phyloP scores from a whole-genome alignment of 2,113 vertebrate species.

The Scytalopus superciliaris region DNA sequence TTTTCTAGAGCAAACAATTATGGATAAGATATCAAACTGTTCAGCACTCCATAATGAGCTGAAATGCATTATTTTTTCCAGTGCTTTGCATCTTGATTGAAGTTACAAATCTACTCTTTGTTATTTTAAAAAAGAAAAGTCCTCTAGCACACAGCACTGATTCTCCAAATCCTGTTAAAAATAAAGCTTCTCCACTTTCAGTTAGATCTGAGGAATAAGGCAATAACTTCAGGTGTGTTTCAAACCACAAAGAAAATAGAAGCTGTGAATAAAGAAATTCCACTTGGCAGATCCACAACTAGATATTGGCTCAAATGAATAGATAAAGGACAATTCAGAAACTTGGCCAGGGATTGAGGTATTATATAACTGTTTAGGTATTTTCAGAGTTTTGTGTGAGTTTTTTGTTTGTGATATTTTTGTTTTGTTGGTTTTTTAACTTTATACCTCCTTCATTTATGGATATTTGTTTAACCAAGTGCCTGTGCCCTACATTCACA shows the following conservation, averaged over 20 bases:
- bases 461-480: background rate
- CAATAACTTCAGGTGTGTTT: background rate
- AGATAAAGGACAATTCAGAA: background rate
- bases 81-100: background rate
- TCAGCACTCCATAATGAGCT: background rate
- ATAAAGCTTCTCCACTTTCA: background rate
- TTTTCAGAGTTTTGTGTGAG: too few species aligned
- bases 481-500: background rate
- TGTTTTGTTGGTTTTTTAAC: background rate
- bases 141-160: background rate
- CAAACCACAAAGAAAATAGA: background rate
- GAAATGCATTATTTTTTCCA: background rate
- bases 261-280: background rate
- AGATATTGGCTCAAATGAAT: background rate
- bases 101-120: background rate
- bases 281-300: background rate
- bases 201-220: background rate
- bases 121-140: background rate
- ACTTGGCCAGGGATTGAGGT: background rate
- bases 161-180: background rate
- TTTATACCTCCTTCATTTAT: background rate
- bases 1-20: background rate
- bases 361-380: background rate
- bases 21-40: background rate
- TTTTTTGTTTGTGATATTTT: background rate